Evolutionary conservation across 2,888 invertebrate species (phyloP), one percentile per base, ranked within the genome.

Genomic region (Stenotaenia linearis): DNA sequence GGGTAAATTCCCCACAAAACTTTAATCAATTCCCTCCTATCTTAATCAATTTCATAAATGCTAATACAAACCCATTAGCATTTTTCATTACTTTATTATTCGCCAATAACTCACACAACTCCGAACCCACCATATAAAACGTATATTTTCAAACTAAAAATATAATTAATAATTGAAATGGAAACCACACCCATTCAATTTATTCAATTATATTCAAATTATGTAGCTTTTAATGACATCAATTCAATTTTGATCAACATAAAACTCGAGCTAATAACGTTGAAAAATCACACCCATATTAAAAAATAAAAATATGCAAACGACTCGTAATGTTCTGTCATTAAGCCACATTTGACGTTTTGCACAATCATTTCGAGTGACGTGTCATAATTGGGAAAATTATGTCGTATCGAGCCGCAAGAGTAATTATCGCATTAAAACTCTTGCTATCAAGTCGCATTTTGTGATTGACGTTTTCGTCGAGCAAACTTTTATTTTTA

Each of bases 191-290:
- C 56, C 56, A 15, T 56, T 56, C 56, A 56, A 56, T 56, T 56
- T 56, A 56, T 56, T 56, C 56, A 56, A 56, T 56, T 56, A 56
- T 56, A 56, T 56, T 56, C 56, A 56, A 56, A 56, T 56, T 56
- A 21, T 21, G 18, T 56, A n/a, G 56, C 56, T 56, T 56, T 56
- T 56, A 56, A 56, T 56, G 56, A 9, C 37, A 37, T 37, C 37
- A 37, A 37, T 37, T 37, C 37, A 37, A 37, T 37, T 37, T 37
- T 37, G 37, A 37, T 37, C 37, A 56, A 56, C 56, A 56, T 56
- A 56, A 56, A 56, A 56, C 56, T n/a, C 2, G 18, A 56, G 6
- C 21, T 56, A 56, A 56, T 56, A 56, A 21, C 56, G n/a, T 56
- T 56, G 15, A 56, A 56, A 56, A 56, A n/a, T 56, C 56, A 56